phyloP scores from a whole-genome alignment of 2,113 vertebrate species.

The Carassius carassius region DNA sequence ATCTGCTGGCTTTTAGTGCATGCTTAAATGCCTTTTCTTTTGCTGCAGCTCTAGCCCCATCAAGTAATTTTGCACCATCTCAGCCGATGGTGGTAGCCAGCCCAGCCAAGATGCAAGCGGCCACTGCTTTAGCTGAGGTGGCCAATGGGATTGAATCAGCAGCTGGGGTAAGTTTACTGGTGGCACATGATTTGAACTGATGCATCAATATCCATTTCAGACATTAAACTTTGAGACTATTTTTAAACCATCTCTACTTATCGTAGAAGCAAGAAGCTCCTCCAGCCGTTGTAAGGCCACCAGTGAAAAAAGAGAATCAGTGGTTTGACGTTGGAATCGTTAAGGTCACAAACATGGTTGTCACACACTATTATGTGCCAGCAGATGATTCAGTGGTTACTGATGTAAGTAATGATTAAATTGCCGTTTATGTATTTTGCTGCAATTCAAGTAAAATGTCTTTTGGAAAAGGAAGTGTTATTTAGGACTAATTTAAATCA shows the following conservation, averaged over 20 bases:
- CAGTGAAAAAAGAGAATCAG: constrained; percentile 82
- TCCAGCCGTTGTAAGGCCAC: constrained; percentile 71
- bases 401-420: constrained; percentile 56
- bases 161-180: constrained; percentile 67
- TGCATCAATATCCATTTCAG: not conserved
- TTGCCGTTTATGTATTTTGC: not conserved
- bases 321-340: constrained; percentile 85
- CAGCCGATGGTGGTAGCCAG: constrained; percentile 77
- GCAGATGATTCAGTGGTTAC: constrained; percentile 67
- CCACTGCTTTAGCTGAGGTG: constrained; percentile 76
- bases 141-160: constrained; percentile 80
- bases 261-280: constrained; percentile 73
- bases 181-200: not conserved
- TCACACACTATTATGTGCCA: constrained; percentile 81
- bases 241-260: not conserved
- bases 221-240: no score
- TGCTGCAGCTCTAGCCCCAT: constrained; percentile 74
- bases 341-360: constrained; percentile 80
- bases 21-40: not conserved
- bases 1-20: no score
- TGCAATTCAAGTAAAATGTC: not conserved
- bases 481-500: not conserved
- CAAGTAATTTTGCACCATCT: constrained; percentile 77
- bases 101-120: constrained; percentile 78
- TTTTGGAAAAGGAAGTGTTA: not conserved